Percentiles rank a stretch among this genome's conserved stretches.
Conservation (phyloP, 1,140 invertebrate genomes). For the Propsilocerus akamusi region DNA sequence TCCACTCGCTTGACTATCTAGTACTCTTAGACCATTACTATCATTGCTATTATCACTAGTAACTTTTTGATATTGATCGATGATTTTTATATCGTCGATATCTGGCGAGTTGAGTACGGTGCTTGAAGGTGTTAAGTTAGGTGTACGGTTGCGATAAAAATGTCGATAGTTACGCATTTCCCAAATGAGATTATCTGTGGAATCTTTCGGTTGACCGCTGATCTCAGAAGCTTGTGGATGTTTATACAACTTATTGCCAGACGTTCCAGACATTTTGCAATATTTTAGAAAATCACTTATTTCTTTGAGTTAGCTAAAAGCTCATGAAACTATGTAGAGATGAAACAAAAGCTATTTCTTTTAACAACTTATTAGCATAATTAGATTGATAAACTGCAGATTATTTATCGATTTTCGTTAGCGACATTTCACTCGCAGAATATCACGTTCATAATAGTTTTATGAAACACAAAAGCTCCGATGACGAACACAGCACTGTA, state of each 20-base stretch:
- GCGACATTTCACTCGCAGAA: too few species aligned
- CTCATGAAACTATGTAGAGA: too few species aligned
- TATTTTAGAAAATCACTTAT: too few species aligned
- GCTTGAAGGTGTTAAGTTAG: conserved; percentile 22
- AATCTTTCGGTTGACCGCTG: neutral
- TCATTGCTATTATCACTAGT: neutral
- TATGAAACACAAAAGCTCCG: too few species aligned
- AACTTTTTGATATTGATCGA: neutral
- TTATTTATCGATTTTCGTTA: too few species aligned
- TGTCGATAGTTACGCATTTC: conserved; percentile 15
- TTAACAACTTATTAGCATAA: too few species aligned
- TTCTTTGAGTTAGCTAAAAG: too few species aligned
- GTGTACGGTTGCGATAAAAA: conserved; percentile 11
- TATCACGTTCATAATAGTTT: too few species aligned
- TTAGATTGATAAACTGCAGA: too few species aligned
- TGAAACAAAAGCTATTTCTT: too few species aligned
- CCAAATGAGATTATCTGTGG: conserved; percentile 19
- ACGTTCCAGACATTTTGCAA: too few species aligned
- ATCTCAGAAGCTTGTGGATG: neutral
- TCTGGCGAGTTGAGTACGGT: conserved; percentile 23
- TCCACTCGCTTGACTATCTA: neutral
- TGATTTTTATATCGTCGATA: conserved; percentile 9
- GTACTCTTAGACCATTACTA: neutral
- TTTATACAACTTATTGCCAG: neutral
- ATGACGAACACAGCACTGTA: too few species aligned